A percentile compares a stretch with the other conserved stretches of the same genome.
Evolutionary conservation across 2,113 vertebrate species (phyloP).

Genomic region (Plecotus auritus): DNA sequence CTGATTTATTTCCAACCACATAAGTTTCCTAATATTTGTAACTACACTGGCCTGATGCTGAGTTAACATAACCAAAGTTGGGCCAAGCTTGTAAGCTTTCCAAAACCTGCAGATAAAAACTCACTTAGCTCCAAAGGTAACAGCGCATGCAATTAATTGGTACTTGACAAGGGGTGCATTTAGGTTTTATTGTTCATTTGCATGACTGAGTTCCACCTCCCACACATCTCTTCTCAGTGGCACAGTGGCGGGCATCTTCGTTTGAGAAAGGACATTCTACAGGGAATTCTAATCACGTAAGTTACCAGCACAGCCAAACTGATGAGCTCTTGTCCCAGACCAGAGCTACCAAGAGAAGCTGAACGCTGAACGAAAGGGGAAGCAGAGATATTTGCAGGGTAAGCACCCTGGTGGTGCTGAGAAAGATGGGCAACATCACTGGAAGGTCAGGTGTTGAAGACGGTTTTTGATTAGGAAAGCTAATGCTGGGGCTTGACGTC

Average conservation of each 20-base stretch:
- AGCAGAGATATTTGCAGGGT: background rate
- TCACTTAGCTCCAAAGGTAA: background rate
- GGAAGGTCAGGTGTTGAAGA: background rate
- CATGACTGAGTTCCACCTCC: no score
- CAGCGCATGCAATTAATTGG: background rate
- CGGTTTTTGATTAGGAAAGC: background rate
- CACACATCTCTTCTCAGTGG: background rate
- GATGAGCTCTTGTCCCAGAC: background rate
- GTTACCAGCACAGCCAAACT: background rate
- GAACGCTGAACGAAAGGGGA: background rate
- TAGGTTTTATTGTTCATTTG: background rate
- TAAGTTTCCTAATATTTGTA: background rate
- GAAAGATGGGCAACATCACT: background rate
- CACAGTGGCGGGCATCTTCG: background rate
- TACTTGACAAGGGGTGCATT: background rate
- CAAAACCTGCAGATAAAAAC: background rate
- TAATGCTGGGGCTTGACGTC: background rate
- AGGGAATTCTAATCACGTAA: background rate
- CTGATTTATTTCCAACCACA: background rate
- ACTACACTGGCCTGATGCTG: fast-evolving
- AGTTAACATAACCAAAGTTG: background rate
- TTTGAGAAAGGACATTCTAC: background rate
- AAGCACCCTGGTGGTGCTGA: background rate
- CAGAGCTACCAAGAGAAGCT: background rate
- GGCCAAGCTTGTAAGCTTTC: background rate